Evolutionary conservation across 2,113 vertebrate genomes (phyloP).

Genomic region (Zosterops japonicus): DNA sequence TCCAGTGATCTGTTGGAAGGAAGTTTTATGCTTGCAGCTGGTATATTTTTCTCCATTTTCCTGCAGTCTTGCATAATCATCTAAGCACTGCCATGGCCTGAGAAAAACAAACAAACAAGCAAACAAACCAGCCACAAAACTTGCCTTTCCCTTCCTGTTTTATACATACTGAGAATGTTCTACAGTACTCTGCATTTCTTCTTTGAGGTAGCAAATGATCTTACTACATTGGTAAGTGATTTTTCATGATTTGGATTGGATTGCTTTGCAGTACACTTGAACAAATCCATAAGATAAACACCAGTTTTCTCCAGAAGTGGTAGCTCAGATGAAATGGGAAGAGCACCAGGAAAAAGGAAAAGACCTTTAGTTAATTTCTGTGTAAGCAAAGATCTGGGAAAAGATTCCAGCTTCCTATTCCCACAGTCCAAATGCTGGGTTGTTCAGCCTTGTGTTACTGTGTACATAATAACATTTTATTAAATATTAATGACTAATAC

Average conservation of each 20-base stretch:
- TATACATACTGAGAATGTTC: background rate
- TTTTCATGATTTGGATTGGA: background rate
- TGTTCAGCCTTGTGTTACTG: background rate
- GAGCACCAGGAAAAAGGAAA: background rate
- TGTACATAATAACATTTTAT: background rate
- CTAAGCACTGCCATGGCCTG: background rate
- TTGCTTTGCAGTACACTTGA: background rate
- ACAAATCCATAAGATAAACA: background rate
- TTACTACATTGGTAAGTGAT: background rate
- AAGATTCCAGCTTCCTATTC: background rate
- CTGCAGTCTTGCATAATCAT: background rate
- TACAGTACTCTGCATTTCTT: background rate
- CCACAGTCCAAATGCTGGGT: background rate
- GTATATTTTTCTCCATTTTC: background rate
- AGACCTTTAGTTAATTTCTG: background rate
- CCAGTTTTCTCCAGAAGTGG: background rate
- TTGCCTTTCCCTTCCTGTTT: background rate
- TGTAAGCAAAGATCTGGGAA: background rate
- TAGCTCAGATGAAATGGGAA: background rate
- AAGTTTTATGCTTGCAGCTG: background rate
- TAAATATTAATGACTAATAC: background rate
- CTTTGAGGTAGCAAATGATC: background rate
- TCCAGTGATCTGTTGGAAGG: background rate
- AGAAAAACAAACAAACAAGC: background rate
- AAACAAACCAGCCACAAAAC: background rate